Conservation (phyloP, 2,888 invertebrate species). For the Scaptomyza parva region DNA sequence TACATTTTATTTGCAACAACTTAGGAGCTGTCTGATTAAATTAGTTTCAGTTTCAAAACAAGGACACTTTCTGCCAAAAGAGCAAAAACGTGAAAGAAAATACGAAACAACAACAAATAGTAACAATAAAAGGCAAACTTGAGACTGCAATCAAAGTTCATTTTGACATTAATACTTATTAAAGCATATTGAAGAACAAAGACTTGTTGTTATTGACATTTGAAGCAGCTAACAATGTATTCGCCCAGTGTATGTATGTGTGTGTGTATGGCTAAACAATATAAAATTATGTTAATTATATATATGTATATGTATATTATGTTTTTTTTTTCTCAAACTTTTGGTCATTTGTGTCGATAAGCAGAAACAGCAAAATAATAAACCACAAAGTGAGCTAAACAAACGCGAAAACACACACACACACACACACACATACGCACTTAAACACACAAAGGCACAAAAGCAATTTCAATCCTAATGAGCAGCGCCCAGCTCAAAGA, state of each 20-base stretch:
- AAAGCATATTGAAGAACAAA: neutral
- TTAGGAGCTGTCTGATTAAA: conserved; percentile 2
- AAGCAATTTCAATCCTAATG: conserved; percentile 67
- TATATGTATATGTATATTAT: conserved; percentile 1
- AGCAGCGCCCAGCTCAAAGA: conserved; percentile 58
- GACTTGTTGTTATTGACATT: neutral
- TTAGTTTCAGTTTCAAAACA: neutral
- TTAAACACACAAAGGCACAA: conserved; percentile 16
- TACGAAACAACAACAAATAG: neutral
- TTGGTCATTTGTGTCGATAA: conserved; percentile 60
- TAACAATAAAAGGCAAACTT: too few species aligned
- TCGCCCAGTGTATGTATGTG: neutral
- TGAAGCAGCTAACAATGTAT: neutral
- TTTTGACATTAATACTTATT: conserved; percentile 1
- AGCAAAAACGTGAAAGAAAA: neutral
- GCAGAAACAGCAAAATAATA: conserved; percentile 39
- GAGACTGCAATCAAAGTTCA: neutral
- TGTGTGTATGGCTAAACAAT: neutral
- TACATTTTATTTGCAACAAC: conserved; percentile 20
- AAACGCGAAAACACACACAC: conserved; percentile 9
- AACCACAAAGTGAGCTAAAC: conserved; percentile 51
- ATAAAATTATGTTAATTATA: conserved; percentile 23
- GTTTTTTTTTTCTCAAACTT: conserved; percentile 44
- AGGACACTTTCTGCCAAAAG: neutral
- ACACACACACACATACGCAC: conserved; percentile 1